Percentiles rank a stretch among this genome's conserved stretches.
Conservation (phyloP, 2,797 vertebrate genomes). For the Acipenser oxyrinchus region DNA sequence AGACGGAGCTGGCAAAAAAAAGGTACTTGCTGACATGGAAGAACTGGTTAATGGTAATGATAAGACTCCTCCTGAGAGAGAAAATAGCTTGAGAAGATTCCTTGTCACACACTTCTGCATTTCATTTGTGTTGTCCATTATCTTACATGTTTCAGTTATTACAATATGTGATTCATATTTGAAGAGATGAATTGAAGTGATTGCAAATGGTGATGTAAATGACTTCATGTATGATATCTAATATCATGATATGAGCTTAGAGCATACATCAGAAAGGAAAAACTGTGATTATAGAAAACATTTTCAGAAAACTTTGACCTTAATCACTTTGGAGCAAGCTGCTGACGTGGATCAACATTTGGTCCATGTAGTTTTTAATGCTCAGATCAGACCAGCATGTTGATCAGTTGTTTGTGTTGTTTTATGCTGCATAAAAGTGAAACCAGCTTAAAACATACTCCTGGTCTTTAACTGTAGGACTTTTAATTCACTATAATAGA, state of each 20-base stretch:
- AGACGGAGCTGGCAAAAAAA: slow-evolving; percentile 74
- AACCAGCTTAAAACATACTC: no score
- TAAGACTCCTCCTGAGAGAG: slow-evolving; percentile 49
- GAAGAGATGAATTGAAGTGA: no score
- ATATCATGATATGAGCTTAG: no score
- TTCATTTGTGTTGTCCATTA: slow-evolving; percentile 4
- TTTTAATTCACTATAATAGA: no score
- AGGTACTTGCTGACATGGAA: slow-evolving; percentile 64
- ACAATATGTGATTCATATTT: background rate
- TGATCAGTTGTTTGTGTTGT: no score
- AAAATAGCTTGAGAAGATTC: slow-evolving; percentile 16
- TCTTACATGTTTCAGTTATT: background rate
- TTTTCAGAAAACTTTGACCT: slow-evolving; percentile 1
- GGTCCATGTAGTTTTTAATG: slow-evolving; percentile 9
- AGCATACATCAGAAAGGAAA: background rate
- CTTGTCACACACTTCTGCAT: slow-evolving; percentile 19
- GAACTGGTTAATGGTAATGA: slow-evolving; percentile 54
- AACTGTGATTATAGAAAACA: background rate
- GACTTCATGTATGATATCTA: no score
- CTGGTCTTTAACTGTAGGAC: no score
- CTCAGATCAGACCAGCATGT: background rate
- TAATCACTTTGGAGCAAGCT: slow-evolving; percentile 18
- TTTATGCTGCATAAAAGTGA: no score
- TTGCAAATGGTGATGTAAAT: no score
- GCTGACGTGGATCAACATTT: slow-evolving; percentile 14